phyloP scores from a whole-genome alignment of 2,888 invertebrate genomes.

The Macrostomum cliftonense region DNA sequence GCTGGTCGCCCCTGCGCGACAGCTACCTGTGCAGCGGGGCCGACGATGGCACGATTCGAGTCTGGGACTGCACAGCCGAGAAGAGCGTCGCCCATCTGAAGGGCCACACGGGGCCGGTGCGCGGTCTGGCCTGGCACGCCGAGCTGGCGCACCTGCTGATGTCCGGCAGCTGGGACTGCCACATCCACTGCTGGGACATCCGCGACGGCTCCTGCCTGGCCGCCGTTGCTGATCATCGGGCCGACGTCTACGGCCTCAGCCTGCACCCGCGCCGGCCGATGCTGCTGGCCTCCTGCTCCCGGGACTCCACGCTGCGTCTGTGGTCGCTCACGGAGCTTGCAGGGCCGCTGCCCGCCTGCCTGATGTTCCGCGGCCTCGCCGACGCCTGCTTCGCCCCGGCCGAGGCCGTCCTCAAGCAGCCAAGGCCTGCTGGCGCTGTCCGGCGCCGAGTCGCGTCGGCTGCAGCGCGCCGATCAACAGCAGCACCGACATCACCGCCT shows the following conservation, averaged over 20 bases:
- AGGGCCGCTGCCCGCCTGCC: slow-evolving; percentile 16
- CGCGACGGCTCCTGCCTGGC: slow-evolving; percentile 34
- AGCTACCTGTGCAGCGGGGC: slow-evolving; percentile 37
- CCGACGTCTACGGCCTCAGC: slow-evolving; percentile 39
- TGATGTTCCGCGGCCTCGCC: slow-evolving; percentile 18
- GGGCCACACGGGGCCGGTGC: slow-evolving; percentile 35
- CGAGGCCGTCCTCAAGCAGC: not conserved
- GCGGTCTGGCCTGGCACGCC: slow-evolving; percentile 37
- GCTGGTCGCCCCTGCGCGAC: slow-evolving; percentile 37
- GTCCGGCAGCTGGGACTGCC: slow-evolving; percentile 39
- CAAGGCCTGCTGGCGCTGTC: not conserved
- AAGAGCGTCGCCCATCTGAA: slow-evolving; percentile 27
- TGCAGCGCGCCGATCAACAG: too few relatives aligned
- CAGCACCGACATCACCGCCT: too few relatives aligned
- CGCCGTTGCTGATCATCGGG: slow-evolving; percentile 36
- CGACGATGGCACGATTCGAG: slow-evolving; percentile 33
- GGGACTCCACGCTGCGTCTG: slow-evolving; percentile 38
- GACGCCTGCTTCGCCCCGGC: slow-evolving; percentile 25
- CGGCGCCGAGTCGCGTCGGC: too few relatives aligned
- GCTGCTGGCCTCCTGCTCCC: slow-evolving; percentile 36
- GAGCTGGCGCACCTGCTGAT: slow-evolving; percentile 37
- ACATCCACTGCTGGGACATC: slow-evolving; percentile 37
- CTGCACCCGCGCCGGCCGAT: slow-evolving; percentile 37
- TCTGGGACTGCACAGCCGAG: slow-evolving; percentile 37
- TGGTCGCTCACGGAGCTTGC: slow-evolving; percentile 37